Base-by-base conservation (phyloP, 1,140 invertebrate species). In the Aphelenchoides avenae region DNA sequence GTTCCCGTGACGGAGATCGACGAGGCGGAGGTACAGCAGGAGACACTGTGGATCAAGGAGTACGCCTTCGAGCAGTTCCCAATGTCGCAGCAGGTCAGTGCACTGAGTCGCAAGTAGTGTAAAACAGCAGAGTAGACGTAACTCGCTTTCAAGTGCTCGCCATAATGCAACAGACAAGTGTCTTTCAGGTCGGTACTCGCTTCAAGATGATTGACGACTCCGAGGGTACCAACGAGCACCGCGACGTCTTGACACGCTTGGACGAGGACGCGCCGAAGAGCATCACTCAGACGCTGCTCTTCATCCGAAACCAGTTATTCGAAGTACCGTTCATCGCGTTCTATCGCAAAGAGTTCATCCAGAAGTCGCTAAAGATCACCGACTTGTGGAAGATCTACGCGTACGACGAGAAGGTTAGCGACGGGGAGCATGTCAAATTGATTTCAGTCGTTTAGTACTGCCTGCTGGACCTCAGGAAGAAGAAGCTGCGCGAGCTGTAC, bases 21-120 rank as follows among this genome's bases (percentile, higher is more conserved):
- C 15, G 81, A 82, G 47, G 77, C 76, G n/a, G 92, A 98, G 78
- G 75, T 97, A 2, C 86, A 91, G 37, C 86, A 90, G 51, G 95
- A 99, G 79, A 88, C 93, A 0, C 87, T 92, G 66, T 99, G 94
- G 94, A 96, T 98, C 40, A 93, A 91, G 75, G 87, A 89, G 58
- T 87, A 91, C 71, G 91, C 89, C 0, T 97, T 97, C 80, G 84
- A 84, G 53, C 20, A 34, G 9, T 31, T 46, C 34, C 60, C 57
- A 22, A 41, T 60, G 29, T 63, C 57, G 0, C 42, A 60, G 63
- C 57, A 60, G 34, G n/a, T n/a, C n/a, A n/a, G n/a, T n/a, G n/a
- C n/a, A n/a, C n/a, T n/a, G n/a, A n/a, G n/a, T n/a, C n/a, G n/a
- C n/a, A n/a, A n/a, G n/a, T n/a, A n/a, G n/a, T n/a, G n/a, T n/a